Evolutionary conservation across 2,113 vertebrate genomes (phyloP).

Genomic region (Equus quagga): DNA sequence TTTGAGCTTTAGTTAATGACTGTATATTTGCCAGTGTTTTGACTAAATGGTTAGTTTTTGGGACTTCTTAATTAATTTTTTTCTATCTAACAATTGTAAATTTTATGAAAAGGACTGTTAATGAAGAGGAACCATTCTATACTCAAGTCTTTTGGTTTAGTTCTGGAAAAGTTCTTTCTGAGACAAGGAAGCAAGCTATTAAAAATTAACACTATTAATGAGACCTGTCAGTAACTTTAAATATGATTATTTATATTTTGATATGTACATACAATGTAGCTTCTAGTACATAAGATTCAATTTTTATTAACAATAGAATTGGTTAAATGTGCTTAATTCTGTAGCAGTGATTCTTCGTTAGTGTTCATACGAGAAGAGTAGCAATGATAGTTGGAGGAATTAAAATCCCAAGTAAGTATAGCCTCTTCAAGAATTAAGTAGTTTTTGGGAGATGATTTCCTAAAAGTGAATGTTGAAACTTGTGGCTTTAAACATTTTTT

Average conservation of each 20-base stretch:
- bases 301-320: neutral
- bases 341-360: neutral
- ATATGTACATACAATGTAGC: neutral
- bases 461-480: slow-evolving; percentile 20
- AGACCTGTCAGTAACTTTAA: slow-evolving; percentile 8
- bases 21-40: neutral
- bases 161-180: slow-evolving; percentile 28
- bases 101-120: neutral
- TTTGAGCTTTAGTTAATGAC: neutral
- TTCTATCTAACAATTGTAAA: neutral
- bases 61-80: neutral
- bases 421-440: neutral
- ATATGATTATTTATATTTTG: neutral
- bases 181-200: neutral
- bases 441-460: slow-evolving; percentile 13
- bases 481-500: neutral
- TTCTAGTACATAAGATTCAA: neutral
- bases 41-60: slow-evolving; percentile 11
- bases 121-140: neutral
- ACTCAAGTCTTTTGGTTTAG: neutral
- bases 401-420: neutral
- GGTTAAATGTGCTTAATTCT: neutral
- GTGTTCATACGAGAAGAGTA: slow-evolving; percentile 8
- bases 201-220: slow-evolving; percentile 18
- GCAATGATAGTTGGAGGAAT: neutral